Conservation (phyloP, 2,888 invertebrate genomes). For the Cyclophora albipunctata region DNA sequence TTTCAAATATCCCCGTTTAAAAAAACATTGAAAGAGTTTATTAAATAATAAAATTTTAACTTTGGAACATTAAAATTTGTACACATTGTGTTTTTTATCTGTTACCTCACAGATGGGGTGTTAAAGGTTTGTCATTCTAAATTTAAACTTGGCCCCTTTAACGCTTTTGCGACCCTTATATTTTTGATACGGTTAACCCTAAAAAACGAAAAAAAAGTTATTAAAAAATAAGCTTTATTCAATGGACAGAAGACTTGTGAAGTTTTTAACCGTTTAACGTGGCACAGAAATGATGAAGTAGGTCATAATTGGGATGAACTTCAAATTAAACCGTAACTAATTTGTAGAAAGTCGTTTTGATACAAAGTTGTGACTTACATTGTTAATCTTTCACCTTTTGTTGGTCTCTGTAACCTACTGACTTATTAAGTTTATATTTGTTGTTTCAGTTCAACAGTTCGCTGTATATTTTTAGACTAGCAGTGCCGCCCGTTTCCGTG, state of each 20-base stretch:
- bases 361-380: slow-evolving; percentile 33
- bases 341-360: slow-evolving; percentile 31
- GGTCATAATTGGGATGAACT: slow-evolving; percentile 43
- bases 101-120: slow-evolving; percentile 49
- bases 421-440: too few species aligned
- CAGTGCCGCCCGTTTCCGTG: too few species aligned
- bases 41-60: slow-evolving; percentile 65
- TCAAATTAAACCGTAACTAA: slow-evolving; percentile 41
- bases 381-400: slow-evolving; percentile 25
- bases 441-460: too few species aligned
- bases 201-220: slow-evolving; percentile 9
- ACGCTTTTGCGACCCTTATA: slow-evolving; percentile 36
- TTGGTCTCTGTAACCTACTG: too few species aligned
- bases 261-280: slow-evolving; percentile 14
- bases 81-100: slow-evolving; percentile 41
- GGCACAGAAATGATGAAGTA: slow-evolving; percentile 37
- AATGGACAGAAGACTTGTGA: slow-evolving; percentile 4
- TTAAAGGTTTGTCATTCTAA: slow-evolving; percentile 52
- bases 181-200: slow-evolving; percentile 44
- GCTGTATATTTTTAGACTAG: too few species aligned
- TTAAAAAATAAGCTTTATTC: too few species aligned
- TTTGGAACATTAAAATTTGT: slow-evolving; percentile 66
- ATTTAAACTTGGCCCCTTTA: slow-evolving; percentile 51
- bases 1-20: slow-evolving; percentile 31
- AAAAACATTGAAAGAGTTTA: slow-evolving; percentile 43